These are phyloP conservation scores for Anarrhichthys ocellatus DNA, from an alignment of 2,113 vertebrate genomes.

Conservation along the genomic window DNA sequence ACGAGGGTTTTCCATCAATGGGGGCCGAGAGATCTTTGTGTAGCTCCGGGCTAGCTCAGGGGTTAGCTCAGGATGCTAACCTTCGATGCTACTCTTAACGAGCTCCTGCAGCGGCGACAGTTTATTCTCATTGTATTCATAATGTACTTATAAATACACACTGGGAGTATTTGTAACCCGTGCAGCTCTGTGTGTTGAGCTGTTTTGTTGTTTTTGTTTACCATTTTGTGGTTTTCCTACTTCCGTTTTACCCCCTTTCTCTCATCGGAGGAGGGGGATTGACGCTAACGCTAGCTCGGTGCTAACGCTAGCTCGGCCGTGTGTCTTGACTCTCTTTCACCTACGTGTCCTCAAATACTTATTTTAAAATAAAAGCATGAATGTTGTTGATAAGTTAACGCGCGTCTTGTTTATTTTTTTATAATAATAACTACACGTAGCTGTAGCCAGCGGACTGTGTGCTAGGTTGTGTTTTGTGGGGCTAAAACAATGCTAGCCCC, in stretches of 20 bases:
- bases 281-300: not conserved
- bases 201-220: not conserved
- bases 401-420: too few species aligned
- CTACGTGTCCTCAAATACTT: too few species aligned
- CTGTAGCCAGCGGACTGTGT: too few species aligned
- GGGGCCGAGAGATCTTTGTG: slow-evolving; percentile 84
- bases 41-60: slow-evolving; percentile 76
- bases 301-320: not conserved
- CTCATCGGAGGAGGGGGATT: not conserved
- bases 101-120: too few species aligned
- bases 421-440: too few species aligned
- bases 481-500: too few species aligned
- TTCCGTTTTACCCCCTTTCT: slow-evolving; percentile 3
- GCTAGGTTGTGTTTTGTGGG: too few species aligned
- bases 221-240: not conserved
- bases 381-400: too few species aligned
- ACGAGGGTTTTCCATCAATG: slow-evolving; percentile 56
- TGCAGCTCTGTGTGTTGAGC: not conserved
- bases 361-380: too few species aligned
- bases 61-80: slow-evolving; percentile 60
- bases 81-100: too few species aligned
- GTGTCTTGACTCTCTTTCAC: not conserved
- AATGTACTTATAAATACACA: not conserved
- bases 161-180: not conserved
- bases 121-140: not conserved